Base-by-base conservation (phyloP, 2,888 invertebrate species). In the Meganola albula region DNA sequence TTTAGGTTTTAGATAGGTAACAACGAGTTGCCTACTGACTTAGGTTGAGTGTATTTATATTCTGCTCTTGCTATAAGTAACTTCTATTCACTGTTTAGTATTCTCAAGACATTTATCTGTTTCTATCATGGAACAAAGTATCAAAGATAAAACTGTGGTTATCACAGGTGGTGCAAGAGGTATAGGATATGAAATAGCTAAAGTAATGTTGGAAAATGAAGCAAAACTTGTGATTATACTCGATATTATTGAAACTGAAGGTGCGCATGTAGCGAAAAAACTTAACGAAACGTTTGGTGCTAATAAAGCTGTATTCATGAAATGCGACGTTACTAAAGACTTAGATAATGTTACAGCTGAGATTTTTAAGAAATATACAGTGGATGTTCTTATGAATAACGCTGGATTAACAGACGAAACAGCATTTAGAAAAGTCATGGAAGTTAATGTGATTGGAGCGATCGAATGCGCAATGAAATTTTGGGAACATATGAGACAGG, bases 91-190 rank as follows among this genome's bases (percentile, higher is more conserved):
- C n/a, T n/a, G n/a, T n/a, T n/a, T n/a, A n/a, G n/a, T n/a, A n/a
- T n/a, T n/a, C n/a, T n/a, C n/a, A n/a, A n/a, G n/a, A n/a, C n/a
- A n/a, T n/a, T n/a, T n/a, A n/a, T n/a, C n/a, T n/a, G n/a, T n/a
- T n/a, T n/a, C 20, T 5, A 20, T 20, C 4, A 58, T 63, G 57
- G 48, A 50, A 3, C 49, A 27, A 11, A 24, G 51, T 11, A 31
- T 53, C 2, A 49, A 49, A 37, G 45, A 58, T 24, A 67, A 64
- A 57, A 39, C 45, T 1, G 44, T 57, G 1, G 53, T 63, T 1
- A 37, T 89, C 8, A 89, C 89, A 1, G 89, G 89, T 1, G 88
- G 75, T 11, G 87, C 87, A 1, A 65, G 69, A 22, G 88, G 88
- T 1, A 87, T 89, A 24, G 88, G 88, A 1, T 69, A 71, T 12